A percentile compares a stretch with the other conserved stretches of the same genome.
phyloP scores from a whole-genome alignment of 35 echinoderm and acorn worm species.

The Acanthaster planci region DNA sequence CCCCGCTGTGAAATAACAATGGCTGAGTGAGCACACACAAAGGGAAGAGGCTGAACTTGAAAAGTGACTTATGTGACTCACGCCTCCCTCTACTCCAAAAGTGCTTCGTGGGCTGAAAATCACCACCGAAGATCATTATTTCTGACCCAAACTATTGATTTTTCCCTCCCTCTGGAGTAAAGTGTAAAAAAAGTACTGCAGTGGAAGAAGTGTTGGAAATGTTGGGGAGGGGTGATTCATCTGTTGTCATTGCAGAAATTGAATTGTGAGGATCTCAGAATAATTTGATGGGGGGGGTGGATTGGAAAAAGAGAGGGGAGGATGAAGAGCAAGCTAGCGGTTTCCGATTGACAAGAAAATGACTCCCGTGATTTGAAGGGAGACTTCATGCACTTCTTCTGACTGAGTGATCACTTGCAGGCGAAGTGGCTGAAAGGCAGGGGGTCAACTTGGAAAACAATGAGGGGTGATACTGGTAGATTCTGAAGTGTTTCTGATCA shows the following conservation, averaged over 20 bases:
- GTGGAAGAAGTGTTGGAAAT: background rate
- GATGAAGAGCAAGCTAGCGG: too few species aligned
- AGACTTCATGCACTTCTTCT: too few species aligned
- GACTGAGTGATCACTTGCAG: too few species aligned
- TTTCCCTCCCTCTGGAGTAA: background rate
- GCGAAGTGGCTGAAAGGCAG: too few species aligned
- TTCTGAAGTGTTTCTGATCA: too few species aligned
- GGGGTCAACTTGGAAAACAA: too few species aligned
- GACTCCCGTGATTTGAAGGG: too few species aligned
- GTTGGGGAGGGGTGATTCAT: conserved; percentile 15
- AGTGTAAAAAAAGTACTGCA: background rate
- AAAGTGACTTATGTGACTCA: conserved; percentile 2
- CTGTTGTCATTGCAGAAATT: conserved; percentile 15
- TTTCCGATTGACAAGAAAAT: too few species aligned
- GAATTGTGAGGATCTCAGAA: conserved; percentile 4
- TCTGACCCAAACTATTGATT: conserved; percentile 27
- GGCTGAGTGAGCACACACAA: background rate
- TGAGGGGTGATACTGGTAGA: too few species aligned
- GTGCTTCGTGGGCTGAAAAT: background rate
- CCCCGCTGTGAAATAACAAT: background rate
- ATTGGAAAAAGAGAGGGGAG: background rate
- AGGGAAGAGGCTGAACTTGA: background rate
- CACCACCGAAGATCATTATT: conserved; percentile 20
- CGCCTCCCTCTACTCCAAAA: background rate
- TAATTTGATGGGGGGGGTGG: background rate